These are phyloP conservation scores for Pelodiscus sinensis DNA, from an alignment of 2,113 vertebrate genomes.

Conservation along the genomic window DNA sequence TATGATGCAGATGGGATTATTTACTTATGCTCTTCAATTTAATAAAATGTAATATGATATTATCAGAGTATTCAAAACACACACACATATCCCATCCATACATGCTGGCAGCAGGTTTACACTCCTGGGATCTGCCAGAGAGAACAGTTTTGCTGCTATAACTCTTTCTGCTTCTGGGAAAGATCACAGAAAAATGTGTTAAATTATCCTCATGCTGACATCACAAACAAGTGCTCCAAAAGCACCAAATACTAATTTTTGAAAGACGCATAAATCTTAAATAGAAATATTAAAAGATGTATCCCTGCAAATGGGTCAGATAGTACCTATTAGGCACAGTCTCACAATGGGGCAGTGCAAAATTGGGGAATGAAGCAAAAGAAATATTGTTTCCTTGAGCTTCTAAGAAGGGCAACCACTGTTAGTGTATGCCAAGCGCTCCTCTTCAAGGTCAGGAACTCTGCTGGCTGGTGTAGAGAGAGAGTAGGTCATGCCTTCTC, in stretches of 20 bases:
- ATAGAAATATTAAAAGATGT: neutral
- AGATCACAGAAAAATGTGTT: neutral
- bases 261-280: neutral
- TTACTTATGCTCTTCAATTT: neutral
- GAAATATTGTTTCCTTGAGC: neutral
- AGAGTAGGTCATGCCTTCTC: neutral
- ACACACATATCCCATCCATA: neutral
- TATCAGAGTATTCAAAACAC: conserved; percentile 8
- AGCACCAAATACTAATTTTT: neutral
- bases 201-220: neutral
- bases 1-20: neutral
- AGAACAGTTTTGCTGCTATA: neutral
- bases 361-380: neutral
- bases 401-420: neutral
- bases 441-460: neutral
- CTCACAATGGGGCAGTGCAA: neutral
- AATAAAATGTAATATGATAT: neutral
- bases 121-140: neutral
- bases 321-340: neutral
- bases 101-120: neutral
- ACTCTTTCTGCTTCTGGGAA: neutral
- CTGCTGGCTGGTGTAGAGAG: neutral
- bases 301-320: neutral
- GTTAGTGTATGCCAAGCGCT: neutral
- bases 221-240: neutral